Evolutionary conservation across 2,113 vertebrate genomes (phyloP).

Genomic region (Phylloscopus whistleri): DNA sequence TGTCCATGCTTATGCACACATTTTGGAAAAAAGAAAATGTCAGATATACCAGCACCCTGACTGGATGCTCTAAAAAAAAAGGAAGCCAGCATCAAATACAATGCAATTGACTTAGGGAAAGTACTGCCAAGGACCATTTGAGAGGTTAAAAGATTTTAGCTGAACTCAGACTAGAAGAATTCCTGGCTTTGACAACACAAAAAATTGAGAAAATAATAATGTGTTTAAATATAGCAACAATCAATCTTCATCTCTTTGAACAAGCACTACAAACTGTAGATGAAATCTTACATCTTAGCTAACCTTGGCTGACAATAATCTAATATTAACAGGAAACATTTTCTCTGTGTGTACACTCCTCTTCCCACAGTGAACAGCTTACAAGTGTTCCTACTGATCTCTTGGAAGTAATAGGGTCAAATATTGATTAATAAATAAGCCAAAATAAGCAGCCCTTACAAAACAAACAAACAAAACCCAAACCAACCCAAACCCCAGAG

Average conservation of each 20-base stretch:
- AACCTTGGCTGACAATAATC: neutral
- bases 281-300: neutral
- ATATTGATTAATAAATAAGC: neutral
- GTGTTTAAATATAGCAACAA: neutral
- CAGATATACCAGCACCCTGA: neutral
- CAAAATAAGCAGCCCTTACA: neutral
- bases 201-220: neutral
- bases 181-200: neutral
- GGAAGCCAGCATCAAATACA: neutral
- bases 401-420: neutral
- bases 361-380: neutral
- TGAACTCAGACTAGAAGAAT: neutral
- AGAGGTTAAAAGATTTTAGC: neutral
- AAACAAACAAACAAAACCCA: neutral
- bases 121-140: neutral
- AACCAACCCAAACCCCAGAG: neutral
- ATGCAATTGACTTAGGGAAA: neutral
- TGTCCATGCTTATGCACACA: rapidly evolving
- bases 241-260: neutral
- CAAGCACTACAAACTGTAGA: neutral
- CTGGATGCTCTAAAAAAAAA: neutral
- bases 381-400: neutral
- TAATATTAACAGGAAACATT: neutral
- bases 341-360: neutral
- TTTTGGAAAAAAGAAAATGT: neutral